Percentiles rank a stretch among this genome's conserved stretches.
phyloP scores from a whole-genome alignment of 2,888 invertebrate species.

The Polyommatus iphigenia region DNA sequence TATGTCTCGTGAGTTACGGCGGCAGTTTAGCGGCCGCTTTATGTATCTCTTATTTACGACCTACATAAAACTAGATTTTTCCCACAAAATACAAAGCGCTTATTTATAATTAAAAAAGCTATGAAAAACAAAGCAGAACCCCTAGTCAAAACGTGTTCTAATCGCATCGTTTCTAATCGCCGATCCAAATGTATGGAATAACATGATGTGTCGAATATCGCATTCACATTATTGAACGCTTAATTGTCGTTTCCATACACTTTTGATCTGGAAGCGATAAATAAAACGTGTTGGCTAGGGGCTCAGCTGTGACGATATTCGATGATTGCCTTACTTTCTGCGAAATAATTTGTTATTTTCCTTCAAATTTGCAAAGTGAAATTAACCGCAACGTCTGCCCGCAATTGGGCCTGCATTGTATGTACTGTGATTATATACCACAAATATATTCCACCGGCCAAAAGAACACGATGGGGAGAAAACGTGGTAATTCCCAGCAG shows the following conservation, averaged over 20 bases:
- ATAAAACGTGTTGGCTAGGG: too few species aligned
- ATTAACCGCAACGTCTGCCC: neutral
- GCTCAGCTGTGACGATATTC: neutral
- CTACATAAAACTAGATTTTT: neutral
- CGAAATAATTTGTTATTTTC: neutral
- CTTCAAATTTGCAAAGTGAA: neutral
- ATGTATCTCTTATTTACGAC: constrained; percentile 17
- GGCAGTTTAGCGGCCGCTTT: neutral
- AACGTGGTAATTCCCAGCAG: constrained; percentile 2
- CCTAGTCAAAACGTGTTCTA: too few species aligned
- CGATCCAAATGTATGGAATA: too few species aligned
- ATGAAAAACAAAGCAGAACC: neutral
- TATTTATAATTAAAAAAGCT: neutral
- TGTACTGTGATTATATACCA: neutral
- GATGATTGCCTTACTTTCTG: neutral
- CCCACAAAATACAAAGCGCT: neutral
- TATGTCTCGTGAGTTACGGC: neutral
- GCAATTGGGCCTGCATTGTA: neutral
- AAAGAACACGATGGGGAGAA: neutral
- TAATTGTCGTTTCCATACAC: too few species aligned
- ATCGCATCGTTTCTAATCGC: too few species aligned
- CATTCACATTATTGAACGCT: too few species aligned
- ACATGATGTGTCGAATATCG: too few species aligned
- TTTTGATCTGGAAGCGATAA: too few species aligned
- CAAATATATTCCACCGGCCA: neutral